Evolutionary conservation across 2,888 invertebrate genomes (phyloP).

Genomic region (Vandiemenella viatica): DNA sequence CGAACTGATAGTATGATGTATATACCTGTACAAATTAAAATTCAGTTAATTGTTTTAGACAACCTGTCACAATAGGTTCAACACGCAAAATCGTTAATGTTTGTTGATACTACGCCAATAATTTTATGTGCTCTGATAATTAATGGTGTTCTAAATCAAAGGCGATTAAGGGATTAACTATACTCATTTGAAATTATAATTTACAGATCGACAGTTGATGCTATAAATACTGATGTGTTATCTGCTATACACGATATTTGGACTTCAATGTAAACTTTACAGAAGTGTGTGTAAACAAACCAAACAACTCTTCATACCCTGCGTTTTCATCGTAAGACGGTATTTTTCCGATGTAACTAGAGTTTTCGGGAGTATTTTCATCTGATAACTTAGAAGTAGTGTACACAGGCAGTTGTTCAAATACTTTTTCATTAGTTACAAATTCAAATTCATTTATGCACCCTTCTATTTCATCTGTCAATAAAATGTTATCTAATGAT

Average conservation of each 20-base stretch:
- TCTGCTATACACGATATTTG: not conserved
- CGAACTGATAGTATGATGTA: constrained; percentile 49
- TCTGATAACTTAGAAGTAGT: constrained; percentile 27
- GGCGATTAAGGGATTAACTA: too few species aligned
- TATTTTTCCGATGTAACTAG: constrained; percentile 27
- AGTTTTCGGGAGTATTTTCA: constrained; percentile 18
- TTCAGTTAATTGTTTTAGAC: too few species aligned
- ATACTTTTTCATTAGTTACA: constrained; percentile 32
- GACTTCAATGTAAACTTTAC: not conserved
- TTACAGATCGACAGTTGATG: too few species aligned
- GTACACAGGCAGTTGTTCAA: constrained; percentile 30
- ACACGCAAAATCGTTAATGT: too few species aligned
- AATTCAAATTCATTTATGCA: constrained; percentile 34
- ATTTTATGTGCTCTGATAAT: too few species aligned
- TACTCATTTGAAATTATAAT: too few species aligned
- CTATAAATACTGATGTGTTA: too few species aligned
- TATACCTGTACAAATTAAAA: constrained; percentile 37
- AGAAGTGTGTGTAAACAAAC: too few species aligned
- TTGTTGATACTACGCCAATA: too few species aligned
- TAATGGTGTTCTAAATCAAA: not conserved
- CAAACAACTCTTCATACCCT: too few species aligned
- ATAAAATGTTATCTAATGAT: constrained; percentile 30
- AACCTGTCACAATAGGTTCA: too few species aligned
- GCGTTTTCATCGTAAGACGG: constrained; percentile 31
- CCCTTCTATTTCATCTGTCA: constrained; percentile 37